phyloP scores from a whole-genome alignment of 2,888 invertebrate genomes.

The Dryococelus australis region DNA sequence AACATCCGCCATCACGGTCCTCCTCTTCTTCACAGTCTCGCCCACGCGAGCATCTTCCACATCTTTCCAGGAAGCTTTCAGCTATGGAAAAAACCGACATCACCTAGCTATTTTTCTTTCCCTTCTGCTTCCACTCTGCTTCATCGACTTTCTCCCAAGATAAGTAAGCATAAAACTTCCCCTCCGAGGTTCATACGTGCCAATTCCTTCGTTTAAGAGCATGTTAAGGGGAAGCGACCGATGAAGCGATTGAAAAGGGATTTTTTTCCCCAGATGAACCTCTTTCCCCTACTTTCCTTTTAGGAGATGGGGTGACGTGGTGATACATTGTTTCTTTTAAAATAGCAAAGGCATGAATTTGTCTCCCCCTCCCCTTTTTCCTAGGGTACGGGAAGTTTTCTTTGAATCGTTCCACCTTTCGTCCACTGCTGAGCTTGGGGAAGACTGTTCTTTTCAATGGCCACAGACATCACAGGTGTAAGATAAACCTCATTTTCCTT shows the following conservation, averaged over 20 bases:
- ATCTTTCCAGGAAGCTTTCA: too few species aligned
- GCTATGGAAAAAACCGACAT: too few species aligned
- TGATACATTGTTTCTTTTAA: neutral
- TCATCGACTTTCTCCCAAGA: too few species aligned
- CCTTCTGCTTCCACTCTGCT: too few species aligned
- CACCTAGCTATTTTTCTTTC: too few species aligned
- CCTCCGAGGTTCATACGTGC: too few species aligned
- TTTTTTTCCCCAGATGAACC: neutral
- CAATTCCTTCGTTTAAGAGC: neutral
- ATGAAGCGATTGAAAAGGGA: neutral
- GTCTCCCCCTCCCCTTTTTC: neutral
- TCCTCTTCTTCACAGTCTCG: too few species aligned
- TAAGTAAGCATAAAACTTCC: too few species aligned
- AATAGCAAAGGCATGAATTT: neutral
- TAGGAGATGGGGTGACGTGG: neutral
- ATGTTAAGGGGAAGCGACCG: neutral
- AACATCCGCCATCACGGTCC: too few species aligned
- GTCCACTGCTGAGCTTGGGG: neutral
- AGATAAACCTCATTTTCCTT: neutral
- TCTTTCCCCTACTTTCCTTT: neutral
- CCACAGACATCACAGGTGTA: conserved; percentile 8
- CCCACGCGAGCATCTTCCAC: too few species aligned
- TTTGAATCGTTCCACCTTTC: neutral
- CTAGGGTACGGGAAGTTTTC: neutral
- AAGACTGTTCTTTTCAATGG: neutral